Evolutionary conservation across 2,113 vertebrate species (phyloP).

Genomic region (Ctenodactylus gundi): DNA sequence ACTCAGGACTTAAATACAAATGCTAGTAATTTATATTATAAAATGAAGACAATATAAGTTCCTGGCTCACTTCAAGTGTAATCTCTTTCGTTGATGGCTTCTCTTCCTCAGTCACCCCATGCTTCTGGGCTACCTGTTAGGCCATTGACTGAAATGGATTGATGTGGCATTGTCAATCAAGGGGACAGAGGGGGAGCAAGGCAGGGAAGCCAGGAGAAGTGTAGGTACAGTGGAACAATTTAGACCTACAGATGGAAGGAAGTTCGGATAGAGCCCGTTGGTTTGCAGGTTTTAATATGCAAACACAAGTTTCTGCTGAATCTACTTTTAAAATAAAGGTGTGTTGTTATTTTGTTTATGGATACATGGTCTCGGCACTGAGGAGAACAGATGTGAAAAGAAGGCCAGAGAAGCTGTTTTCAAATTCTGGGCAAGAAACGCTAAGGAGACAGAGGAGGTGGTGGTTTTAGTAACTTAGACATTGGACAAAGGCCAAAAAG

Average conservation of each 20-base stretch:
- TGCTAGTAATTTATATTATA: conserved; percentile 50
- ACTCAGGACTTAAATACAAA: conserved; percentile 12
- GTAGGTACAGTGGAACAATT: background rate
- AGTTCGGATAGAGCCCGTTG: no score
- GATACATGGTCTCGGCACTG: background rate
- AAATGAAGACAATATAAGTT: conserved; percentile 24
- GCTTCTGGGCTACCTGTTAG: background rate
- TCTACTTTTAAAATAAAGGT: background rate
- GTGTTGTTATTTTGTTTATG: background rate
- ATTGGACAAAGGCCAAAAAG: background rate
- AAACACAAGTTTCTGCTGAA: background rate
- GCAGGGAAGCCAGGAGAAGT: background rate
- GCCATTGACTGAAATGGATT: background rate
- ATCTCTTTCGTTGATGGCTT: background rate
- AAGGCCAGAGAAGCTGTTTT: background rate
- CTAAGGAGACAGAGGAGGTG: background rate
- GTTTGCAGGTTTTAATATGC: background rate
- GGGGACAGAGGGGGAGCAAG: background rate
- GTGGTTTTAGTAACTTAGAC: background rate
- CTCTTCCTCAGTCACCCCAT: background rate
- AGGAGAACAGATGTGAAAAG: background rate
- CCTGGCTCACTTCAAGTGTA: background rate
- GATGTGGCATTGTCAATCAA: background rate
- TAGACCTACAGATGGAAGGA: background rate
- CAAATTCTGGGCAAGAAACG: background rate